phyloP scores from a whole-genome alignment of 2,888 invertebrate genomes.

The Ceramica pisi region DNA sequence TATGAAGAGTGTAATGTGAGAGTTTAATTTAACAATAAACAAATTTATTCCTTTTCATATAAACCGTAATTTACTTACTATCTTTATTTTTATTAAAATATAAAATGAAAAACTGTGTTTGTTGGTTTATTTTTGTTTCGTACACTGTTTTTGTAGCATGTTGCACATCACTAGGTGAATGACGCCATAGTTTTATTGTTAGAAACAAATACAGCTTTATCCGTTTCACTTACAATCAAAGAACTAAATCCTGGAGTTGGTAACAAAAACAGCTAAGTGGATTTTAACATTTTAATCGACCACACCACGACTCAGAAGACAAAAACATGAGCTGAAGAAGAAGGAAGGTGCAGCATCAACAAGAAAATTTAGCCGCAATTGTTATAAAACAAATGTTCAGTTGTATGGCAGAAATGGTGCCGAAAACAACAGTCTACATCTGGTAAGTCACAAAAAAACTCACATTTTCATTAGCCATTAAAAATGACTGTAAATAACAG shows the following conservation, averaged over 20 bases:
- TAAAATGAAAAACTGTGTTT: constrained; percentile 6
- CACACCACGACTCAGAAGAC: too few relatives aligned
- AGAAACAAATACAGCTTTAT: constrained; percentile 1
- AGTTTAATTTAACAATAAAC: constrained; percentile 3
- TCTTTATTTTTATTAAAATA: constrained; percentile 1
- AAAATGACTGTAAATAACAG: too few relatives aligned
- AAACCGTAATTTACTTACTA: constrained; percentile 1
- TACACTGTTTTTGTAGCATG: constrained; percentile 3
- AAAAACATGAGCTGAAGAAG: too few relatives aligned
- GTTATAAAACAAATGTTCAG: too few relatives aligned
- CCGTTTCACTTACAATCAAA: too few relatives aligned
- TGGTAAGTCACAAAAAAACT: too few relatives aligned
- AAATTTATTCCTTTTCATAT: background rate
- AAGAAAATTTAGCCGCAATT: too few relatives aligned
- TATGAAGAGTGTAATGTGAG: background rate
- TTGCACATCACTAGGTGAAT: constrained; percentile 3
- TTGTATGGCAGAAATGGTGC: too few relatives aligned
- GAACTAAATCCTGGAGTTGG: constrained; percentile 11
- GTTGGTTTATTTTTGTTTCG: constrained; percentile 3
- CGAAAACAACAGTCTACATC: too few relatives aligned
- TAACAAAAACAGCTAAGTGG: constrained; percentile 13
- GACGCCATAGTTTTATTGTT: constrained; percentile 1
- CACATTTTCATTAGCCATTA: too few relatives aligned
- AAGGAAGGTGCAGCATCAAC: too few relatives aligned
- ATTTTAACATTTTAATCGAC: too few relatives aligned